Percentiles rank a stretch among this genome's conserved stretches.
Evolutionary conservation across 2,797 vertebrate genomes (phyloP).

Genomic region (Salarias fasciatus): DNA sequence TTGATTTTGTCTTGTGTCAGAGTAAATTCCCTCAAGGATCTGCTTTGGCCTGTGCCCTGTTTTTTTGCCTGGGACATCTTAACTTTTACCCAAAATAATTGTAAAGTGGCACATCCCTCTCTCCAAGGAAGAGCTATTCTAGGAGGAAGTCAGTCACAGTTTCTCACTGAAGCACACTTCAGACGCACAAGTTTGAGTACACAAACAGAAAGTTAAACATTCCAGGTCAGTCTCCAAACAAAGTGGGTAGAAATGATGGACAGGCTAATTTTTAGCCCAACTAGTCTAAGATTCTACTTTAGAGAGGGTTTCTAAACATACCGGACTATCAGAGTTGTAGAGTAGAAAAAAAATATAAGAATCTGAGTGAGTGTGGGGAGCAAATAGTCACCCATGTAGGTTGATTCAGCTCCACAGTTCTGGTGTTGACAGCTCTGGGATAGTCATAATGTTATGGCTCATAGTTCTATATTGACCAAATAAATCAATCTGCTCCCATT

Average conservation of each 20-base stretch:
- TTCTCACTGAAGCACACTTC: constrained; percentile 40
- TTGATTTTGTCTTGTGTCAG: constrained; percentile 13
- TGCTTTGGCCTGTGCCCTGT: constrained; percentile 24
- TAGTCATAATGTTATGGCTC: background rate
- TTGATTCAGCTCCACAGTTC: too few species aligned
- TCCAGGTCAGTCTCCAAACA: too few species aligned
- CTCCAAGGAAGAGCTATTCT: constrained; percentile 67
- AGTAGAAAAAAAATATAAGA: too few species aligned
- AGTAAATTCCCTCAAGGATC: background rate
- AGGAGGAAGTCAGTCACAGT: constrained; percentile 50
- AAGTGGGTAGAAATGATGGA: background rate
- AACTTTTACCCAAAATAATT: constrained; percentile 52
- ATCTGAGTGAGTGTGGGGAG: too few species aligned
- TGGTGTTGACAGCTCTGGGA: too few species aligned
- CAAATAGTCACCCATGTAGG: too few species aligned
- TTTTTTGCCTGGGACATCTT: constrained; percentile 44
- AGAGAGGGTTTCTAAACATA: too few species aligned
- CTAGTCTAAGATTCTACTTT: too few species aligned
- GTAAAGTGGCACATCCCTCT: constrained; percentile 67
- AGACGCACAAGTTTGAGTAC: constrained; percentile 13
- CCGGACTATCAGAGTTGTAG: too few species aligned
- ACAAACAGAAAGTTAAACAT: background rate
- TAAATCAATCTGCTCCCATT: constrained; percentile 26
- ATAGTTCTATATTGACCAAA: background rate
- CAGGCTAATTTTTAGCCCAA: too few species aligned